Conservation (phyloP, 2,113 vertebrate species). For the Anarhynchus alexandrinus region DNA sequence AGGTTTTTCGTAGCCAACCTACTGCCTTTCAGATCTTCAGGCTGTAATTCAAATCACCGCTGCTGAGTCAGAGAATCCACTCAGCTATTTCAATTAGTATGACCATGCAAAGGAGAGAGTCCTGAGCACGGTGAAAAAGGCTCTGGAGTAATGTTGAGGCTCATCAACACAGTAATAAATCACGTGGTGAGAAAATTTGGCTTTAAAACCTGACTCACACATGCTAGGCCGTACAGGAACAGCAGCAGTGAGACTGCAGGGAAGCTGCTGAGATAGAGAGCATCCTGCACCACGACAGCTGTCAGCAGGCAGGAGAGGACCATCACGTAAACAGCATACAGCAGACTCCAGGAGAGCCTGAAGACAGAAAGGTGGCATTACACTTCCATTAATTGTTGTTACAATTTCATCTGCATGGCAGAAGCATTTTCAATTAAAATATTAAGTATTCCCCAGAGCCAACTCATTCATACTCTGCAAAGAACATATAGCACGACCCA, state of each 20-base stretch:
- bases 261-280: slow-evolving; percentile 47
- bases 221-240: slow-evolving; percentile 66
- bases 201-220: slow-evolving; percentile 59
- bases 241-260: slow-evolving; percentile 21
- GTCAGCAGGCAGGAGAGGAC: slow-evolving; percentile 55
- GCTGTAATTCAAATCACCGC: not conserved
- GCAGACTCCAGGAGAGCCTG: slow-evolving; percentile 73
- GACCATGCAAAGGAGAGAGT: not conserved
- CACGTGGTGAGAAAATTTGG: not conserved
- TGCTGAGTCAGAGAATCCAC: not conserved
- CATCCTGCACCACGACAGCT: not conserved
- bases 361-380: not conserved
- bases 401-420: not conserved
- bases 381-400: not conserved
- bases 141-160: not conserved
- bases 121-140: not conserved
- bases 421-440: not conserved
- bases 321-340: slow-evolving; percentile 37
- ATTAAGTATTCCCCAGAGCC: not conserved
- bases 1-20: not conserved
- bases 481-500: not conserved
- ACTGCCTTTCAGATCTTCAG: not conserved
- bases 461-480: not conserved
- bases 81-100: not conserved
- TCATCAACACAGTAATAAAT: not conserved